phyloP scores from a whole-genome alignment of 2,888 invertebrate species.

The Chalcis sispes region DNA sequence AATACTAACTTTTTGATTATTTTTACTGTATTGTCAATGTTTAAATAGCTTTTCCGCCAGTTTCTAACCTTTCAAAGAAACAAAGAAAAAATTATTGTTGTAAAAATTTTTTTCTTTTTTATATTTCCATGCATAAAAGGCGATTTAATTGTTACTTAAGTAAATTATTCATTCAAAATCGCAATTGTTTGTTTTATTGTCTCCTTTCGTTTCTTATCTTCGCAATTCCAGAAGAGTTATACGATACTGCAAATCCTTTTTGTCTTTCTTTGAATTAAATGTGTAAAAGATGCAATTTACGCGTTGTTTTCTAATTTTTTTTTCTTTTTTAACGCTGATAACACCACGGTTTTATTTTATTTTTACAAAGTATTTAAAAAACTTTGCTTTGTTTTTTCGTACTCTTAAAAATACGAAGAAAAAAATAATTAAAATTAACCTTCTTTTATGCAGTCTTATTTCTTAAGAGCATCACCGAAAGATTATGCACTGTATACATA shows the following conservation, averaged over 20 bases:
- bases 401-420: no score
- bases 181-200: slow-evolving; percentile 35
- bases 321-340: neutral
- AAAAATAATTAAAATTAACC: no score
- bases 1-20: no score
- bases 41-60: no score
- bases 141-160: no score
- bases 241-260: slow-evolving; percentile 33
- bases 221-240: slow-evolving; percentile 29
- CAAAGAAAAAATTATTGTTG: no score
- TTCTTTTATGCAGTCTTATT: neutral
- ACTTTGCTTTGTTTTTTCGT: no score
- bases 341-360: no score
- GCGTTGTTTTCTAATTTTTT: neutral
- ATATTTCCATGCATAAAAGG: no score
- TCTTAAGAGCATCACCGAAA: neutral
- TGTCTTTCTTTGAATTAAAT: slow-evolving; percentile 11
- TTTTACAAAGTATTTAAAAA: slow-evolving; percentile 35
- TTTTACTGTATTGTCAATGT: no score
- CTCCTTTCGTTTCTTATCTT: slow-evolving; percentile 20
- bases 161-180: slow-evolving; percentile 12
- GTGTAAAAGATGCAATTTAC: slow-evolving; percentile 1
- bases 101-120: no score
- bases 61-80: no score
- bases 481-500: neutral